Base-by-base conservation (phyloP, 2,113 vertebrate species). In the Labeo catla region DNA sequence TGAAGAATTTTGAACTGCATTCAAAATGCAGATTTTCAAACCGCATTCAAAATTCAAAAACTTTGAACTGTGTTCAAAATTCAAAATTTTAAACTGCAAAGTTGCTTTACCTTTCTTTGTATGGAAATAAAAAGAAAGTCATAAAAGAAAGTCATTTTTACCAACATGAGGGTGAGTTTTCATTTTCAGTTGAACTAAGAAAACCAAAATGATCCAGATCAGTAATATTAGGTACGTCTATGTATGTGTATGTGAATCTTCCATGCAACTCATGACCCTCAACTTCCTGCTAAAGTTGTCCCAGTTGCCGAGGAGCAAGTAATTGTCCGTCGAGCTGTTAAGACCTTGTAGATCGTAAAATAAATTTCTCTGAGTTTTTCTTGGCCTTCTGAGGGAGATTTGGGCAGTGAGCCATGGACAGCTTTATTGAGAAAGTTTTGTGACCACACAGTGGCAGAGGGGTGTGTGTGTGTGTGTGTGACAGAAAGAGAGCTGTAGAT, bases 371-470 rank as follows among this genome's bases (percentile, higher is more conserved):
- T 76, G 8, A 43, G 83, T 39, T 87, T 84, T 87, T 85, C 80
- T 63, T 65, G 12, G 84, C 70, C 36, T 21, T 39, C 52, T 70
- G 39, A 49, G 43, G 86, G 85, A 78, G 90, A 88, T 88, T 85
- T 84, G 87, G 83, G 89, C 85, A 87, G 89, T 70, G 66, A 87
- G 73, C 77, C 78, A 86, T 89, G 87, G 89, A 92, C 89, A 89
- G 86, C 88, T 92, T 88, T 83, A 90, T 91, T 57, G 84, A 82
- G 70, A 65, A n/a, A 43, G 11, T 79, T 36, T 73, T 83, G 81
- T 82, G 63, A 65, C 34, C 77, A 43, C 77, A 61, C 54, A 80
- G 73, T 84, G 45, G 43, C 10, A 11, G 9, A 47, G 39, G 19
- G 6, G 66, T 11, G 68, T 63, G 2, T 76, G 83, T 83, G 85